These are phyloP conservation scores for Psilanteris sp. DNA, from an alignment of 1,140 invertebrate genomes.

Conservation along the genomic window DNA sequence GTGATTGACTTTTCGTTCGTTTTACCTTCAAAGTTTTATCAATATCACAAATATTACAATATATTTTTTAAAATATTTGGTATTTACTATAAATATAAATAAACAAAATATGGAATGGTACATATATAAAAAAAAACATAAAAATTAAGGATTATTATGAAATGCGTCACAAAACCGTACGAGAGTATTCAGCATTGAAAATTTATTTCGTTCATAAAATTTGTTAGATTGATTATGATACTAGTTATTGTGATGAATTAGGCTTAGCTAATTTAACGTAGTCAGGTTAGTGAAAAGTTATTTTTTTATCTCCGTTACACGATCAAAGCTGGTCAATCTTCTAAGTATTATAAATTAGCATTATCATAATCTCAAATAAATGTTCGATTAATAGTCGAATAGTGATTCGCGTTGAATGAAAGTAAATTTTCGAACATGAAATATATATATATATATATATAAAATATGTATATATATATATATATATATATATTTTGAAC, in stretches of 20 bases:
- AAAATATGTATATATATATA: no score
- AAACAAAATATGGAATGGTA: constrained; percentile 38
- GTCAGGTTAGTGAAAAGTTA: constrained; percentile 18
- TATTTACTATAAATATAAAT: constrained; percentile 48
- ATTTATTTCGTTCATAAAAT: constrained; percentile 31
- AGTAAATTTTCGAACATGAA: constrained; percentile 42
- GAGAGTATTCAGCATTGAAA: constrained; percentile 24
- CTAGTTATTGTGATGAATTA: constrained; percentile 52
- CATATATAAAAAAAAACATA: constrained; percentile 51
- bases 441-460: no score
- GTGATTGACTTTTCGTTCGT: constrained; percentile 47
- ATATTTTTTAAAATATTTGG: constrained; percentile 60
- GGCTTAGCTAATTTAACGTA: constrained; percentile 28
- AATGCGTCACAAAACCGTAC: constrained; percentile 4
- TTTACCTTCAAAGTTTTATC: constrained; percentile 43
- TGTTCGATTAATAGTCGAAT: constrained; percentile 8
- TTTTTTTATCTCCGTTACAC: constrained; percentile 31
- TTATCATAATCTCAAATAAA: constrained; percentile 4
- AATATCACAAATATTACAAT: constrained; percentile 47
- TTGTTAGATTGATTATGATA: constrained; percentile 39
- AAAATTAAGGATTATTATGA: constrained; percentile 29
- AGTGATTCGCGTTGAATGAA: constrained; percentile 23
- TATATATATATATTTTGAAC: constrained; percentile 51
- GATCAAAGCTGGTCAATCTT: background rate
- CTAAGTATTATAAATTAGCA: constrained; percentile 1